Evolutionary conservation across 2,888 invertebrate species (phyloP), one percentile per base, ranked within the genome.

Genomic region (Apotomis turbidana): DNA sequence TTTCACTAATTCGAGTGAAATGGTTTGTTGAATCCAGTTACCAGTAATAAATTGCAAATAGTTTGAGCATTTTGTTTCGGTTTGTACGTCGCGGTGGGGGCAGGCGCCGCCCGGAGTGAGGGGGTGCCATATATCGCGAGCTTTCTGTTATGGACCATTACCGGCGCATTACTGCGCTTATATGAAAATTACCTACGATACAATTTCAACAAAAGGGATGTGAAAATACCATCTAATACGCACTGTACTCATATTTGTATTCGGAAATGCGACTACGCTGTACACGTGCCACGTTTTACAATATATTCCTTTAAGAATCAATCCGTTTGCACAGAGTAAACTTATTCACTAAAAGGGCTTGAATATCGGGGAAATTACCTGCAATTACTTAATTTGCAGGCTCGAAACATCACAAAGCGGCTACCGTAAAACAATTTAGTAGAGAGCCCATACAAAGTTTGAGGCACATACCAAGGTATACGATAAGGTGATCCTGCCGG

Each of bases 101-200:
- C 76, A 74, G 74, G 75, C 71, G 78, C 76, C 49, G 57, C 76
- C 71, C 70, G 62, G 71, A 75, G 74, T 76, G 75, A 75, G 76
- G 74, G 78, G 77, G 79, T 80, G 79, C 80, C 82, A 83, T 86
- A 87, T 85, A 88, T 85, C 80, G 83, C 83, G 79, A 85, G 87
- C 86, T 87, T 88, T 88, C 86, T 83, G 87, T 84, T 88, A 89
- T 87, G 87, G 88, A 81, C 88, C 87, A 88, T 88, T 88, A 88
- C 86, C 83, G 79, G 81, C 84, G 83, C 86, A 87, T 88, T 88
- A 88, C 85, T 85, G 83, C 82, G 84, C 80, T 85, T 85, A 81
- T 87, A 86, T 87, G 87, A 86, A 88, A 87, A 88, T 87, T 87
- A 87, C 84, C 81, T 79, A 81, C 83, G 78, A 81, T 82, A 87